Percentiles rank a stretch among this genome's conserved stretches.
Conservation (phyloP, 2,797 vertebrate species). For the Gobio occitaniae region DNA sequence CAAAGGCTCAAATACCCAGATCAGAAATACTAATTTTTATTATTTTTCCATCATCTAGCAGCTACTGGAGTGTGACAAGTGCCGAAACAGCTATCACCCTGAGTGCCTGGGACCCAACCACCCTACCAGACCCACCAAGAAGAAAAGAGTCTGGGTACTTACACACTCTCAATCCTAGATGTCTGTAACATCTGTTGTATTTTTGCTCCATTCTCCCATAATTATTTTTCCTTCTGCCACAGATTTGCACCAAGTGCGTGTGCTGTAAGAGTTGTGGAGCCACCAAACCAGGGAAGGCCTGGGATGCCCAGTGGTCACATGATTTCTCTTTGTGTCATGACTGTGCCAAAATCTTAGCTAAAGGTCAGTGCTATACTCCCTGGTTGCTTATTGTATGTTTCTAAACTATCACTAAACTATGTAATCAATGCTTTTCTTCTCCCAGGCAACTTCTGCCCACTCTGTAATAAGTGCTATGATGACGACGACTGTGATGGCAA, state of each 20-base stretch:
- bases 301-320: constrained; percentile 99
- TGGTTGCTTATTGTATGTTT: not conserved
- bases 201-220: not conserved
- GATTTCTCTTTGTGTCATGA: constrained; percentile 99
- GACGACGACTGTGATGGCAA: constrained; percentile 95
- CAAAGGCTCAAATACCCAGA: not conserved
- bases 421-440: not conserved
- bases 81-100: constrained; percentile 99
- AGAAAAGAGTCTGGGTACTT: constrained; percentile 96
- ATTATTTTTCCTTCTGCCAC: constrained; percentile 40
- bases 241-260: constrained; percentile 98
- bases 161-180: not conserved
- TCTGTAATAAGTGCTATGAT: constrained; percentile 95
- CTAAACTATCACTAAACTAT: not conserved
- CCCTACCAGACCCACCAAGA: constrained; percentile 97
- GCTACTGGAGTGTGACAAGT: constrained; percentile 98
- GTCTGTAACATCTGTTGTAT: constrained; percentile 6
- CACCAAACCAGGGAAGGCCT: constrained; percentile 96
- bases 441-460: constrained; percentile 94
- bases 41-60: constrained; percentile 74
- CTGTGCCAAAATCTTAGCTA: constrained; percentile 98
- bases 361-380: constrained; percentile 82
- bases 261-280: constrained; percentile 97
- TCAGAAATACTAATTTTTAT: not conserved
- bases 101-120: constrained; percentile 99